Conservation (phyloP, 2,888 invertebrate genomes). For the Ashinkailepas kermadecensis region DNA sequence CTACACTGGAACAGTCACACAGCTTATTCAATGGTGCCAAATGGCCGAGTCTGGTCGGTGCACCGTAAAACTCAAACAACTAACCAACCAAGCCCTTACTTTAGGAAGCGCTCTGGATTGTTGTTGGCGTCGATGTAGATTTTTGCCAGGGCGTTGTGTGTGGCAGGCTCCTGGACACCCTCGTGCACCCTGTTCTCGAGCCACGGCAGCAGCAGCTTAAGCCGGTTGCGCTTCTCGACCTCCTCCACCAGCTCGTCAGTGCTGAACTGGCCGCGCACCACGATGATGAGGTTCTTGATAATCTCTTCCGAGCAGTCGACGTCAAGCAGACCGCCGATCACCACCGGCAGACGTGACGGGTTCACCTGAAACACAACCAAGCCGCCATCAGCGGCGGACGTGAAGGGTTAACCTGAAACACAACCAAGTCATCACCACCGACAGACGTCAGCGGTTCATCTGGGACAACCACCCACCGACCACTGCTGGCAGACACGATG, state of each 20-base stretch:
- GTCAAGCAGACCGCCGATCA: slow-evolving; percentile 93
- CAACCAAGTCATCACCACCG: no score
- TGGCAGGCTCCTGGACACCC: slow-evolving; percentile 92
- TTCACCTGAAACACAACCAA: slow-evolving; percentile 59
- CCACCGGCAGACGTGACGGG: slow-evolving; percentile 93
- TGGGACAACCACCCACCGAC: no score
- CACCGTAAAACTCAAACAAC: no score
- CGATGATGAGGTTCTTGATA: slow-evolving; percentile 95
- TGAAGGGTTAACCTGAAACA: no score
- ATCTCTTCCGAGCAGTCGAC: slow-evolving; percentile 99
- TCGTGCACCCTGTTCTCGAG: slow-evolving; percentile 95
- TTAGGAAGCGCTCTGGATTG: slow-evolving; percentile 91
- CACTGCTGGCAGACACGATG: no score
- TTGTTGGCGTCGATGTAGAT: slow-evolving; percentile 99
- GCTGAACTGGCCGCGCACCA: slow-evolving; percentile 96
- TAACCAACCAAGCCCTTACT: slow-evolving; percentile 42
- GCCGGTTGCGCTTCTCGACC: slow-evolving; percentile 83
- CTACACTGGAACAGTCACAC: no score
- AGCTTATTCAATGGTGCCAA: no score
- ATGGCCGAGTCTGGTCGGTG: no score
- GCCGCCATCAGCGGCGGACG: no score
- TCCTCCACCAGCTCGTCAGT: slow-evolving; percentile 98
- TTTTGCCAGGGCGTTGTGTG: slow-evolving; percentile 98
- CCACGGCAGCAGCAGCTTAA: slow-evolving; percentile 94
- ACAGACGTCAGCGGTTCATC: no score